Conservation (phyloP, 2,888 invertebrate genomes). For the Microdon myrmicae region DNA sequence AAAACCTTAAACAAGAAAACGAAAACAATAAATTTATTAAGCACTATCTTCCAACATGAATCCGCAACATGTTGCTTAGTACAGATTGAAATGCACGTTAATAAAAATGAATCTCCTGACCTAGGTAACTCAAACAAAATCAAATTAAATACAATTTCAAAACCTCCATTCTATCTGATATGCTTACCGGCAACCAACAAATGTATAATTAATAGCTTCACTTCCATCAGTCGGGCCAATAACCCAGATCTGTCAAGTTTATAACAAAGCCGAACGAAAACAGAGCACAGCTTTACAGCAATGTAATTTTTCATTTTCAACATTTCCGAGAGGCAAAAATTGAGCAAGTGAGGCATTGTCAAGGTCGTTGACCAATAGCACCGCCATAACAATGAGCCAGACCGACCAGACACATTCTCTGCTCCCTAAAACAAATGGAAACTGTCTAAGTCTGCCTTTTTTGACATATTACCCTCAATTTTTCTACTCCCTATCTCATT, state of each 20-base stretch:
- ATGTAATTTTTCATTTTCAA: constrained; percentile 34
- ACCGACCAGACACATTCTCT: constrained; percentile 40
- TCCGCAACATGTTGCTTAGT: constrained; percentile 1
- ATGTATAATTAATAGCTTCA: constrained; percentile 31
- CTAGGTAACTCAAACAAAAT: background rate
- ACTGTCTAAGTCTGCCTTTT: constrained; percentile 51
- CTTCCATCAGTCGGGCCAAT: constrained; percentile 17
- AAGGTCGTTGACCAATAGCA: constrained; percentile 48
- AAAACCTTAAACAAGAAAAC: too few relatives aligned
- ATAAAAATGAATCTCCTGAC: background rate
- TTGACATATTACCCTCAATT: constrained; percentile 49
- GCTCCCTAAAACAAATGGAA: constrained; percentile 45
- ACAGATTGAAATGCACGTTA: background rate
- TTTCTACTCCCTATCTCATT: constrained; percentile 41
- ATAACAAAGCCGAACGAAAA: constrained; percentile 45
- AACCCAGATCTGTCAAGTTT: constrained; percentile 50
- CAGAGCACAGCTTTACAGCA: constrained; percentile 38
- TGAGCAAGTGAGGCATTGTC: constrained; percentile 34
- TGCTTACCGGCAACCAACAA: constrained; percentile 15
- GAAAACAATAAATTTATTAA: too few relatives aligned
- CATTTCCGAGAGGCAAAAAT: constrained; percentile 2
- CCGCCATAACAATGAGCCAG: constrained; percentile 26
- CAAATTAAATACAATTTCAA: constrained; percentile 13
- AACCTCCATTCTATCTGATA: constrained; percentile 7
- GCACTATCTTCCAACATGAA: constrained; percentile 6